A percentile compares a stretch with the other conserved stretches of the same genome.
These are phyloP conservation scores for Himalopsyche tibetana DNA, from an alignment of 2,888 invertebrate genomes.

Conservation along the genomic window DNA sequence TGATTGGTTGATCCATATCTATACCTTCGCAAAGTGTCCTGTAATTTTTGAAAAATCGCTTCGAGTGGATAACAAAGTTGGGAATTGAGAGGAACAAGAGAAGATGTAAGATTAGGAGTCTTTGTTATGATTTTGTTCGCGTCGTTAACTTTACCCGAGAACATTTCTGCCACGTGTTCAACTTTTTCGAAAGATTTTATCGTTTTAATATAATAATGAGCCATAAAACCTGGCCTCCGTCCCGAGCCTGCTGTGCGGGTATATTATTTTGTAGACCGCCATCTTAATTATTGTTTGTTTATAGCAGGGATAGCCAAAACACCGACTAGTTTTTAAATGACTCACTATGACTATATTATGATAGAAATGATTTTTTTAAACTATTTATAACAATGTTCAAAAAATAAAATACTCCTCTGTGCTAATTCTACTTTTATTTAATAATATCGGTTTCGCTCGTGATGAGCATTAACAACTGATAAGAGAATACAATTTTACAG, in stretches of 20 bases:
- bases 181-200: conserved; percentile 30
- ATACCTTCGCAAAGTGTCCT: background rate
- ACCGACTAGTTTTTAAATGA: too few species aligned
- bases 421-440: too few species aligned
- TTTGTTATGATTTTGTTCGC: conserved; percentile 34
- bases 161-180: conserved; percentile 31
- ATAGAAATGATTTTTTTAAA: too few species aligned
- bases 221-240: conserved; percentile 25
- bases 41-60: conserved; percentile 9
- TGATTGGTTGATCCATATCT: background rate
- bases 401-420: too few species aligned
- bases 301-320: too few species aligned
- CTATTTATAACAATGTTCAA: too few species aligned
- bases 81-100: background rate
- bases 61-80: conserved; percentile 9
- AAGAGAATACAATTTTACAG: too few species aligned
- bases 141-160: background rate
- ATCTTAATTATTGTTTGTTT: background rate
- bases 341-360: too few species aligned
- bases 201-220: conserved; percentile 17
- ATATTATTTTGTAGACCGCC: background rate
- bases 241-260: background rate
- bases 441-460: too few species aligned
- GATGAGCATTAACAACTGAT: too few species aligned
- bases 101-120: background rate